These are phyloP conservation scores for Petromus typicus DNA, from an alignment of 2,113 vertebrate species.

Conservation along the genomic window DNA sequence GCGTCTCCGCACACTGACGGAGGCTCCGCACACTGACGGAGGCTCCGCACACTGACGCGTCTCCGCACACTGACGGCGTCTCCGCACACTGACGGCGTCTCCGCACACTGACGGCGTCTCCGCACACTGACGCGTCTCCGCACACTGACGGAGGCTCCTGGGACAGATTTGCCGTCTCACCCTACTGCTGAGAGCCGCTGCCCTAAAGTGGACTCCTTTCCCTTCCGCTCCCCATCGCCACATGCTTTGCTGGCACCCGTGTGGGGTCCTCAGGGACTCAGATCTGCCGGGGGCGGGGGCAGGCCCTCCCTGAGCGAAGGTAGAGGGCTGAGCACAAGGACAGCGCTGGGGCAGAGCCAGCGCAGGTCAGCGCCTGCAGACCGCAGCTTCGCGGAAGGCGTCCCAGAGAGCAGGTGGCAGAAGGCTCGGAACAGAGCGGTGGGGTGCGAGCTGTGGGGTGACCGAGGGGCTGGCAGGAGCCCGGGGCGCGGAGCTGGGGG, in stretches of 20 bases:
- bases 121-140: too few species aligned
- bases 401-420: neutral
- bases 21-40: too few species aligned
- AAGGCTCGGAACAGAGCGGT: neutral
- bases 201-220: neutral
- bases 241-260: neutral
- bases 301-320: neutral
- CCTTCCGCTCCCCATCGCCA: neutral
- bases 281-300: neutral
- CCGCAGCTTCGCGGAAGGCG: neutral
- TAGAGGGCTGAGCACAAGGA: neutral
- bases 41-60: too few species aligned
- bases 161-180: neutral
- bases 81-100: too few species aligned
- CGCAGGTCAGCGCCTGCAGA: neutral
- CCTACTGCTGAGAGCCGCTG: neutral
- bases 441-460: neutral
- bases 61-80: too few species aligned
- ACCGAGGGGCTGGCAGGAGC: neutral
- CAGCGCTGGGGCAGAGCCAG: neutral
- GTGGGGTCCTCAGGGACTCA: neutral
- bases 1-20: too few species aligned
- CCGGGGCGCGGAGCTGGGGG: neutral
- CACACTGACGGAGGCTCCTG: neutral
- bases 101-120: too few species aligned